Evolutionary conservation across 2,113 vertebrate genomes (phyloP).

Genomic region (Sminthopsis crassicaudata): DNA sequence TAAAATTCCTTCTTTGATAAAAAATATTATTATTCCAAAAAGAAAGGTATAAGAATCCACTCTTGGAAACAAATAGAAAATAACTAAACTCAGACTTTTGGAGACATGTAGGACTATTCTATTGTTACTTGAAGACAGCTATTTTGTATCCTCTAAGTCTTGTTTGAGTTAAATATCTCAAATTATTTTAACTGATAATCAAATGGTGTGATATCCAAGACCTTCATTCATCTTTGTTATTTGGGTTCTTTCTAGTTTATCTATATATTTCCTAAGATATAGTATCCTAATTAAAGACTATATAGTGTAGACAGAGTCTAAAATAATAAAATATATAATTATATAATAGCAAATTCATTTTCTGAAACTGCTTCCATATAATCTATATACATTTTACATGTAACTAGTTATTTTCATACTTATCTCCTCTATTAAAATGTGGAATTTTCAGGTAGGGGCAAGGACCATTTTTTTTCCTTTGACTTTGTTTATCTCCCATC

Average conservation of each 20-base stretch:
- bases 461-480: too few species aligned
- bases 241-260: neutral
- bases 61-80: neutral
- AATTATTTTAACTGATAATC: neutral
- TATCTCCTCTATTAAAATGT: neutral
- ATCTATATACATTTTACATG: neutral
- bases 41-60: neutral
- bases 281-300: neutral
- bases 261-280: neutral
- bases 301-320: neutral
- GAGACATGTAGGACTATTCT: neutral
- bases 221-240: neutral
- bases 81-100: neutral
- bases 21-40: neutral
- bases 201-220: neutral
- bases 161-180: neutral
- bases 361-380: neutral
- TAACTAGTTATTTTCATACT: too few species aligned
- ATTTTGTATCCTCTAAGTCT: neutral
- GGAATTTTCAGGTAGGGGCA: neutral
- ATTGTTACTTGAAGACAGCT: neutral
- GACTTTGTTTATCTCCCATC: neutral
- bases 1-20: neutral
- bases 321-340: too few species aligned
- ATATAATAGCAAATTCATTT: neutral